Conservation (phyloP, 2,888 invertebrate genomes). For the Biston betularia region DNA sequence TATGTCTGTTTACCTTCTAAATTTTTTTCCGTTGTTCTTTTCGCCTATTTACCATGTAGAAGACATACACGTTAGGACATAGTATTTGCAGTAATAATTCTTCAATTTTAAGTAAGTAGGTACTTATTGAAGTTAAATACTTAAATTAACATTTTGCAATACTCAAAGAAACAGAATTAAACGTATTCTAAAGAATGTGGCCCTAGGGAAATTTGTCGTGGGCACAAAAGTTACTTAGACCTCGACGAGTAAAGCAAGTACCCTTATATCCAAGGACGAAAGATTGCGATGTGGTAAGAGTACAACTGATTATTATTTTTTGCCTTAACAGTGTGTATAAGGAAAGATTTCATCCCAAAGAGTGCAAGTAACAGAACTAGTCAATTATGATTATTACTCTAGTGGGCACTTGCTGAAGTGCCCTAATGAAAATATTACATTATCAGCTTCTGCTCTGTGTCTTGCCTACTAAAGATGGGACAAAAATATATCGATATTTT, state of each 20-base stretch:
- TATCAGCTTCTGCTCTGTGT: slow-evolving; percentile 42
- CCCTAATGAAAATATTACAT: slow-evolving; percentile 67
- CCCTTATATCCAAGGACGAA: too few species aligned
- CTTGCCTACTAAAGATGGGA: slow-evolving; percentile 45
- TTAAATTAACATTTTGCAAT: neutral
- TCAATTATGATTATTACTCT: slow-evolving; percentile 49
- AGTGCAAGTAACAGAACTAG: too few species aligned
- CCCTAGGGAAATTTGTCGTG: slow-evolving; percentile 56
- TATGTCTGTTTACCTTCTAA: too few species aligned
- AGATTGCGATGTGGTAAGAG: slow-evolving; percentile 10
- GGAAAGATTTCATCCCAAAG: too few species aligned
- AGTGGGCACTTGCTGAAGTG: slow-evolving; percentile 42
- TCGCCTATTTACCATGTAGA: too few species aligned
- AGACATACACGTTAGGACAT: too few species aligned
- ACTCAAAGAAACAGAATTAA: slow-evolving; percentile 41
- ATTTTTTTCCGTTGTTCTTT: too few species aligned
- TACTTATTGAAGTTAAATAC: neutral
- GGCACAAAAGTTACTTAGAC: slow-evolving; percentile 45
- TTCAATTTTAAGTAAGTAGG: neutral
- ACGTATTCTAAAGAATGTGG: slow-evolving; percentile 46
- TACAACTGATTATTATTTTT: neutral
- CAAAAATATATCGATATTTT: slow-evolving; percentile 7
- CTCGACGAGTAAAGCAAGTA: slow-evolving; percentile 20
- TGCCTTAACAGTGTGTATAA: too few species aligned
- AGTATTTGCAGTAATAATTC: too few species aligned